Base-by-base conservation (phyloP, 2,113 vertebrate species). In the Lota lota region DNA sequence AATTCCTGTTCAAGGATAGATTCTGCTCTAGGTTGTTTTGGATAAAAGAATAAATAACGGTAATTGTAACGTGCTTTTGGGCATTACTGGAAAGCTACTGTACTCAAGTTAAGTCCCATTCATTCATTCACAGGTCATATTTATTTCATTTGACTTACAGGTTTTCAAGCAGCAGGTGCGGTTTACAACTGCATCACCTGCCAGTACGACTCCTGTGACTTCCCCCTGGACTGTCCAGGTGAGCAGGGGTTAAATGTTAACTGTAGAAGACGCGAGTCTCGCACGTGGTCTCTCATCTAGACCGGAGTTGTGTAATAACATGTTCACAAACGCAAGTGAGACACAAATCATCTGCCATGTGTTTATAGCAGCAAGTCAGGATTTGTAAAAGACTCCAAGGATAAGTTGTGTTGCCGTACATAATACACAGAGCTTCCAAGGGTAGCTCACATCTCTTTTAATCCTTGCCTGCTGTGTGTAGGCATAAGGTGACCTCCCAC, bases 161-260 rank as follows among this genome's bases (percentile, higher is more conserved):
- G 90, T 74, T 92, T 88, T 66, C 92, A 92, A 82, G 85, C 15
- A n/a, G 54, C 33, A 53, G 89, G 79, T 10, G 73, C 67, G 4
- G 80, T 69, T 1, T 92, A 87, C 71, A 88, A 88, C 85, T 92
- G 92, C 53, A 6, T 74, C 1, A 85, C 76, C 67, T 93, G 92
- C 74, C 64, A 53, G n/a, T 90, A 81, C 5, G 88, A 90, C 70
- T 85, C 88, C 64, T 92, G 92, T 68, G 82, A 79, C 69, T 88
- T 85, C 62, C 89, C 88, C 19, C 79, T 92, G 6, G 92, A 93
- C 83, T 92, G 92, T 75, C 90, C 90, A 65, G 66, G 91, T 92
- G 66, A 84, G 87, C 22, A 66, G 53, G 24, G 20, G 56, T 1
- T n/a, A 20, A 20, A 72, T 66, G 54, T 64, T 21, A 51, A 59